Evolutionary conservation across 2,888 invertebrate genomes (phyloP).

Genomic region (Drosophila sordidula): DNA sequence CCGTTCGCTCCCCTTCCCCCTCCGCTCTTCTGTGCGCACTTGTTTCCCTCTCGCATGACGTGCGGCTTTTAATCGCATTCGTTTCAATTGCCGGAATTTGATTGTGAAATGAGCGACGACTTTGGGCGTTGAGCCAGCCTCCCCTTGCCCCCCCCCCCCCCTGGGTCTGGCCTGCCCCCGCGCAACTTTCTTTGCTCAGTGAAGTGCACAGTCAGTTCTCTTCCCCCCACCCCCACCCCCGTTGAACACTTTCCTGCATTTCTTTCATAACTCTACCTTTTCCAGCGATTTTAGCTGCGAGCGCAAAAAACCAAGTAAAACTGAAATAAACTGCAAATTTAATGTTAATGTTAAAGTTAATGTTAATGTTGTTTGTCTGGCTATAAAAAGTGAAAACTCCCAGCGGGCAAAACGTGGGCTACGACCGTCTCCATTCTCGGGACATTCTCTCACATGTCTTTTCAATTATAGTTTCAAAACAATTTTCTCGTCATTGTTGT

Average conservation of each 20-base stretch:
- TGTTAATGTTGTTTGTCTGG: constrained; percentile 28
- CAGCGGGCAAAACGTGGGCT: constrained; percentile 9
- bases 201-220: constrained; percentile 29
- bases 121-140: constrained; percentile 51
- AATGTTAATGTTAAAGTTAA: constrained; percentile 38
- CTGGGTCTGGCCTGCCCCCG: background rate
- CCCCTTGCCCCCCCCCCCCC: background rate
- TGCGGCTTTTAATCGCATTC: constrained; percentile 81
- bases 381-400: constrained; percentile 52
- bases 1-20: background rate
- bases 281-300: constrained; percentile 27
- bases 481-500: constrained; percentile 78
- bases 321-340: constrained; percentile 49
- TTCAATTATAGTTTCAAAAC: constrained; percentile 72
- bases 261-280: constrained; percentile 50
- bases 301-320: background rate
- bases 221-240: background rate
- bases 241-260: constrained; percentile 15
- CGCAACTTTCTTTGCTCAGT: constrained; percentile 57
- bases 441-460: constrained; percentile 7
- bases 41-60: constrained; percentile 58
- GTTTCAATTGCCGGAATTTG: constrained; percentile 79
- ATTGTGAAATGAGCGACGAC: constrained; percentile 76
- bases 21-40: constrained; percentile 17
- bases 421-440: constrained; percentile 10